Evolutionary conservation across 2,797 vertebrate genomes (phyloP).

Genomic region (Eremophila alpestris): DNA sequence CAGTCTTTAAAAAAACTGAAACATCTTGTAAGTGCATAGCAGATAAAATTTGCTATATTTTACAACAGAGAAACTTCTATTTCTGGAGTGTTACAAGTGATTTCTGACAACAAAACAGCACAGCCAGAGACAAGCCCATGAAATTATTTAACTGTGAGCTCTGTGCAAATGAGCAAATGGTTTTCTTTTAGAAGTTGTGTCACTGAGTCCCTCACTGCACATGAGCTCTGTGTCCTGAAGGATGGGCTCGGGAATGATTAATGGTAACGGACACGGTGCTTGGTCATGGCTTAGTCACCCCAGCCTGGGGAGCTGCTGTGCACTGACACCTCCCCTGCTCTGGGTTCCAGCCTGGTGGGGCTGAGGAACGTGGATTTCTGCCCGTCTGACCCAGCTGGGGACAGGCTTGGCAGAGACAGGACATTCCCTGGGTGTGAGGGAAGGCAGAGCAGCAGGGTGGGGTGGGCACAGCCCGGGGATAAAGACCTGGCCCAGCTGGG

Average conservation of each 20-base stretch:
- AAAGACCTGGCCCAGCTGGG: background rate
- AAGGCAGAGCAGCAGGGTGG: background rate
- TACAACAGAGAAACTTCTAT: background rate
- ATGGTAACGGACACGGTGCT: background rate
- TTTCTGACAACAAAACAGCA: background rate
- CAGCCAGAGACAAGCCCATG: background rate
- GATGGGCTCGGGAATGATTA: background rate
- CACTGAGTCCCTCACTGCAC: background rate
- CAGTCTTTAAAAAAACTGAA: background rate
- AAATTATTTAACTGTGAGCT: background rate
- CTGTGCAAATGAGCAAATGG: background rate
- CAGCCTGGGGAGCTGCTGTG: background rate
- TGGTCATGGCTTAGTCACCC: conserved; percentile 18
- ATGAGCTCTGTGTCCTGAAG: background rate
- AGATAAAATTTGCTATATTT: background rate
- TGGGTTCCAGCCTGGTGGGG: conserved; percentile 42
- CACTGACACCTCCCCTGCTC: background rate
- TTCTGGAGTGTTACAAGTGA: background rate
- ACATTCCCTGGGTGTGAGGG: background rate
- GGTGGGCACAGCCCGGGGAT: background rate
- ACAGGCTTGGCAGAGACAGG: background rate
- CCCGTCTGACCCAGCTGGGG: conserved; percentile 1
- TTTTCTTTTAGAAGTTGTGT: background rate
- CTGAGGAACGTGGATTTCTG: conserved; percentile 31
- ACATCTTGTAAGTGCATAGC: background rate